These are phyloP conservation scores for Grapholita molesta DNA, from an alignment of 1,140 invertebrate genomes.

Conservation along the genomic window DNA sequence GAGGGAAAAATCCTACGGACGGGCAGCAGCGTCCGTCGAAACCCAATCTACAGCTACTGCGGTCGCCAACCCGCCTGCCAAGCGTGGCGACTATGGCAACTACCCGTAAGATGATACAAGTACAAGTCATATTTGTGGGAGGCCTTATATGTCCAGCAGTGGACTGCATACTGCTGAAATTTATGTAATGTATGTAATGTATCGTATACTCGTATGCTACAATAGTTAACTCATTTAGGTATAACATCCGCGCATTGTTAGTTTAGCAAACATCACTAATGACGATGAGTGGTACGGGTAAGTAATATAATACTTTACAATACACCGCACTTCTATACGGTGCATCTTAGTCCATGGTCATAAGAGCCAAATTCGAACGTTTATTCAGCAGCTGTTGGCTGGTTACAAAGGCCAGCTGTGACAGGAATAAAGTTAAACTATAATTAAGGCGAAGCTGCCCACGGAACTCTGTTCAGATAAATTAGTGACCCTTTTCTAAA, in stretches of 20 bases:
- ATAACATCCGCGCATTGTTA: conserved; percentile 4
- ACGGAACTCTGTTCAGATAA: conserved; percentile 60
- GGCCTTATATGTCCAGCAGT: too few species aligned
- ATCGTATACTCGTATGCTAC: not conserved
- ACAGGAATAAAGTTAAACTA: conserved; percentile 64
- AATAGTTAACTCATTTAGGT: conserved; percentile 3
- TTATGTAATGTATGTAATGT: too few species aligned
- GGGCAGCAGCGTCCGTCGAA: too few species aligned
- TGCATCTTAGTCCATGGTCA: not conserved
- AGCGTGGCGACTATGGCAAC: too few species aligned
- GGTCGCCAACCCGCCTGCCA: too few species aligned
- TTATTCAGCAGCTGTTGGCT: not conserved
- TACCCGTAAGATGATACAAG: too few species aligned
- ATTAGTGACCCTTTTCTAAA: conserved; percentile 70
- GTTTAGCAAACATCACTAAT: conserved; percentile 12
- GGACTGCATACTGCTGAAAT: too few species aligned
- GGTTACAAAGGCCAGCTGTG: conserved; percentile 27
- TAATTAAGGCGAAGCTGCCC: conserved; percentile 63
- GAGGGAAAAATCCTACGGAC: too few species aligned
- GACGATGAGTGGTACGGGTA: conserved; percentile 6
- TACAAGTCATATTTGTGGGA: too few species aligned
- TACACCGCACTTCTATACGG: not conserved
- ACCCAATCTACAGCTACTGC: too few species aligned
- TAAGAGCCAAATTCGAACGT: not conserved
- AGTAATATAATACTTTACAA: not conserved